A percentile compares a stretch with the other conserved stretches of the same genome.
Evolutionary conservation across 2,113 vertebrate genomes (phyloP).

Genomic region (Cathartes aura): DNA sequence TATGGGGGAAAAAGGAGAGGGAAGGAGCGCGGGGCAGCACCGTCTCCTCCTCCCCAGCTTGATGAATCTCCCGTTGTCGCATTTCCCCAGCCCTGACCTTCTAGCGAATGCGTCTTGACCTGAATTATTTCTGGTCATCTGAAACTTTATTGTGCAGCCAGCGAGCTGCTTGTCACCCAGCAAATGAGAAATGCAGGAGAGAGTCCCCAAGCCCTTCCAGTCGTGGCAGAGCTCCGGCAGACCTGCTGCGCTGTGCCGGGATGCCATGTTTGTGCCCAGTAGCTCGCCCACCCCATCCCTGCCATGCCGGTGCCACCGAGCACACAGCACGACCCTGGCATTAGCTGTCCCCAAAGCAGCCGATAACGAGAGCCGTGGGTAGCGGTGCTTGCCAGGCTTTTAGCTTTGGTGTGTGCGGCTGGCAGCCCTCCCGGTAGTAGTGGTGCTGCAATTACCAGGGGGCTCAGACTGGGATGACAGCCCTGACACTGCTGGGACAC

Average conservation of each 20-base stretch:
- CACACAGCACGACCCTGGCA: not conserved
- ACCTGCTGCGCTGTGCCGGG: rapidly evolving
- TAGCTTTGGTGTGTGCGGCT: not conserved
- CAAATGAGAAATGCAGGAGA: not conserved
- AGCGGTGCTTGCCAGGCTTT: not conserved
- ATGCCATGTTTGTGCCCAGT: not conserved
- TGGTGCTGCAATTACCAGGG: rapidly evolving
- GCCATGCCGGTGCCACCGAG: not conserved
- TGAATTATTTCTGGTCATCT: not conserved
- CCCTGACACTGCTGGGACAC: not conserved
- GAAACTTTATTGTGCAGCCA: not conserved
- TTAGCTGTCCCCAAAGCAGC: not conserved
- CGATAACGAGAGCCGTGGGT: not conserved
- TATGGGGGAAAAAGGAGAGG: not conserved
- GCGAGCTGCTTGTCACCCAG: not conserved
- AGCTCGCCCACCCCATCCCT: rapidly evolving
- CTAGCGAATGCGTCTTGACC: not conserved
- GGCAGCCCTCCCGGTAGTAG: not conserved
- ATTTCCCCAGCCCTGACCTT: not conserved
- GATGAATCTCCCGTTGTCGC: not conserved
- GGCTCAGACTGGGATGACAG: not conserved
- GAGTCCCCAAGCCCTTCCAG: not conserved
- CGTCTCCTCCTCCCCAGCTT: not conserved
- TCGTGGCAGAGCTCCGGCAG: not conserved
- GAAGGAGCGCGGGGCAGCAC: not conserved